Base-by-base conservation (phyloP, 1,140 invertebrate species). In the Araneus ventricosus region DNA sequence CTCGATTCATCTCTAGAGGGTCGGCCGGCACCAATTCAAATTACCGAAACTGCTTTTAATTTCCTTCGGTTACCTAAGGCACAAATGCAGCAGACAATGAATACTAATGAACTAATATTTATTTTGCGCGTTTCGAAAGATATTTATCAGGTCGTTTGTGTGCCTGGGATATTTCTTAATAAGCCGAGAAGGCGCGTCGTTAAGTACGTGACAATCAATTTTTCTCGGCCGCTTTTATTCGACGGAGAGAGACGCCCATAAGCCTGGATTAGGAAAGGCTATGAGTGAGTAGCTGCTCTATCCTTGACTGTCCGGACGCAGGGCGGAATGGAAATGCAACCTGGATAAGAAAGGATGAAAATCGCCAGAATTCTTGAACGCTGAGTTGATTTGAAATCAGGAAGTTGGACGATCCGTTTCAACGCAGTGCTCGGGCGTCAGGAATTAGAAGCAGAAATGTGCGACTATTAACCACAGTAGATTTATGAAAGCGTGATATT, bases 121-220 rank as follows among this genome's bases (percentile, higher is more conserved):
- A 84, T 84, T 84, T 84, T 84, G 39, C 82, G 82, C 82, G 82
- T 84, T 84, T 52, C 41, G 41, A 84, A 84, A 84, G 82, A 27
- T 84, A 84, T 41, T 57, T 84, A 84, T 84, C 82, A 84, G 70
- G 34, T 63, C 59, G 59, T 63, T 63, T 63, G 75, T 80, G 75
- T 37, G 75, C 39, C 39, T 17, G 39, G 41, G 82, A 84, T 84
- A 84, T 84, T 84, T 84, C 82, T 84, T 84, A 84, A 52, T 84
- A 84, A 75, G 70, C 70, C 34, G 39, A n/a, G 27, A 84, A 84
- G 82, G 82, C 45, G 82, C 82, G 82, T 84, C 82, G 27, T 84
- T 52, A 52, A 57, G 30, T 37, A 75, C 70, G 70, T 75, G 70
- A 75, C 70, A 75, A 75, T 75, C 70, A 75, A 75, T 75, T 75